A percentile compares a stretch with the other conserved stretches of the same genome.
Conservation (phyloP, 2,888 invertebrate species). For the Pelosia muscerda region DNA sequence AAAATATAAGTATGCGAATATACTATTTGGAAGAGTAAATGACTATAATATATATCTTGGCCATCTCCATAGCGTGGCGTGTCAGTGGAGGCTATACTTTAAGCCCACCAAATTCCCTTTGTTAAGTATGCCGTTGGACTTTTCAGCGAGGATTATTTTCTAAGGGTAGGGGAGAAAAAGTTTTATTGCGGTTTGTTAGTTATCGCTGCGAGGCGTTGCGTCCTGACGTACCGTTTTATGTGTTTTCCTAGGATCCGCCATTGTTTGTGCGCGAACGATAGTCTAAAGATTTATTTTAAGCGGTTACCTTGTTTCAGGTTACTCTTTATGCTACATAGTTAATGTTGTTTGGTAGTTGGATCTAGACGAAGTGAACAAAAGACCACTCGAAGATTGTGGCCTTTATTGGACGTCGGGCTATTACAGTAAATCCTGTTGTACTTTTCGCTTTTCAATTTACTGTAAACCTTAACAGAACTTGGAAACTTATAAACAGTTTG, state of each 20-base stretch:
- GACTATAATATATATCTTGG: constrained; percentile 43
- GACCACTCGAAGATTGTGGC: background rate
- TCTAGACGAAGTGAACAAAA: background rate
- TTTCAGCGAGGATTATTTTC: constrained; percentile 52
- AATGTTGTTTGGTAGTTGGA: background rate
- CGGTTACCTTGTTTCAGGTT: constrained; percentile 10
- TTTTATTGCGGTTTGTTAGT: constrained; percentile 51
- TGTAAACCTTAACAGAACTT: background rate
- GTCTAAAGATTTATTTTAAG: constrained; percentile 36
- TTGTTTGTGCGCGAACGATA: constrained; percentile 28
- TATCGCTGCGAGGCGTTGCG: constrained; percentile 37
- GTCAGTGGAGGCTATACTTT: constrained; percentile 39
- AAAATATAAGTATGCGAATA: constrained; percentile 23
- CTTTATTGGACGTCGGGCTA: constrained; percentile 3
- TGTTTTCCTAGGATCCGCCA: constrained; percentile 42
- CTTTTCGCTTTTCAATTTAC: background rate
- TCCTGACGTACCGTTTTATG: constrained; percentile 36
- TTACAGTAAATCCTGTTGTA: background rate
- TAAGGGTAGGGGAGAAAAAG: constrained; percentile 30
- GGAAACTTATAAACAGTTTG: background rate
- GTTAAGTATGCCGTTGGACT: constrained; percentile 53
- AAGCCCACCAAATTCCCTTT: constrained; percentile 49
- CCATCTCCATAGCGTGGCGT: constrained; percentile 33
- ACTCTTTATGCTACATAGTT: constrained; percentile 8
- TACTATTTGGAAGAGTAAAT: constrained; percentile 28